Evolutionary conservation across 2,888 invertebrate species (phyloP), one percentile per base, ranked within the genome.

Genomic region (Ligdia adustata): DNA sequence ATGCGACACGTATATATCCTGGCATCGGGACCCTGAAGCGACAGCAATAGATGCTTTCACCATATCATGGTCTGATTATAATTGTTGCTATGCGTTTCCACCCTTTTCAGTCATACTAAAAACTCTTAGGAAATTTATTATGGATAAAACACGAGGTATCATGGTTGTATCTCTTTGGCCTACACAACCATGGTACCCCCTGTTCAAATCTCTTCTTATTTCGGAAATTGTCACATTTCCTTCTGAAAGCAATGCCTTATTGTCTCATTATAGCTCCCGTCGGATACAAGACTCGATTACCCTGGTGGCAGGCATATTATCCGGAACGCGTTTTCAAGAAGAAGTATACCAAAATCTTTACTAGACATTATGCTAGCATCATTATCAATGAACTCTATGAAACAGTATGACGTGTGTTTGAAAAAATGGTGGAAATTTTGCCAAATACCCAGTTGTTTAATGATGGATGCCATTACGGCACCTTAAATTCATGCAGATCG

Each of bases 281-380:
- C 22, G 22, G 35, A 34, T 34, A 9, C 22, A 14, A 6, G 12
- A 20, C 20, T 13, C 12, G 12, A 11, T 28, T 28, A 16, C 16
- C 16, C 16, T 16, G 16, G 16, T 5, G 3, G 16, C 16, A 3
- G 16, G 16, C 3, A 5, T 16, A 3, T 16, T 16, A 5, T 16
- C 3, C 16, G 16, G 16, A 5, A 3, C 3, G 16, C 16, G 16
- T 6, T 28, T 5, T 6, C 13, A 2, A 28, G 29, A 15, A 28
- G 35, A 13, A 22, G n/a, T 6, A 20, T 20, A 1, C 43, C 43
- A 9, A 11, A 6, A 24, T 6, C 20, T 6, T 13, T 35, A 4
- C 15, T 43, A 18, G 28, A 34, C 4, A 28, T 42, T 6, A 42
- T 42, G 34, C 5, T 42, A 14, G 27, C 27, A 13, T 42, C 42